Base-by-base conservation (phyloP, 2,888 invertebrate species). In the Athalia circularis region DNA sequence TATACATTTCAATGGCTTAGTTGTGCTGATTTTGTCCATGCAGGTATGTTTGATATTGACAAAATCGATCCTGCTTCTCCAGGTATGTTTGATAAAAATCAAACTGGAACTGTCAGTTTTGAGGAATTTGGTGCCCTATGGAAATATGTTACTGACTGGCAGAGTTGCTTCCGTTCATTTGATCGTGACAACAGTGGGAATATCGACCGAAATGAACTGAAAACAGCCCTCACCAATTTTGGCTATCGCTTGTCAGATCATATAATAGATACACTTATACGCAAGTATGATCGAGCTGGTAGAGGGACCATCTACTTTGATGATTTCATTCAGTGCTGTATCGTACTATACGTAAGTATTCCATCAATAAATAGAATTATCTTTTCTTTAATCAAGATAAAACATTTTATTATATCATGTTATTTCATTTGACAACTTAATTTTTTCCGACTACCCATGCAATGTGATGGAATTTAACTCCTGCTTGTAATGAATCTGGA, bases 121-220 rank as follows among this genome's bases (percentile, higher is more conserved):
- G 95, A 98, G 86, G 98, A 99, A 90, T 99, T 99, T 91, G 96
- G 96, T 70, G 95, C 97, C 0, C 91, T 99, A 0, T 99, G 99
- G 99, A 98, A 98, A 89, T 99, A 99, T 90, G 97, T 99, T 0
- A 97, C 96, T 5, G 99, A 99, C 87, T 99, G 99, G 99, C 98
- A 99, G 88, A 95, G 94, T 86, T 98, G 98, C 89, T 99, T 99
- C 90, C 94, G 96, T 64, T 95, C 96, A 0, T 99, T 98, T 89
- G 99, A 99, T 89, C 92, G 95, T 64, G 99, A 99, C 88, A 96
- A 95, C 87, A 96, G 96, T 3, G 96, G 99, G 45, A 96, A 96
- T 86, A 99, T 99, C 83, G 98, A 99, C 91, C 94, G 93, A 84
- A 91, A 93, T 77, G 99, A 99, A 91, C 90, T 99, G n/a, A 95